phyloP scores from a whole-genome alignment of 2,797 vertebrate genomes.

The Synaphobranchus kaupii region DNA sequence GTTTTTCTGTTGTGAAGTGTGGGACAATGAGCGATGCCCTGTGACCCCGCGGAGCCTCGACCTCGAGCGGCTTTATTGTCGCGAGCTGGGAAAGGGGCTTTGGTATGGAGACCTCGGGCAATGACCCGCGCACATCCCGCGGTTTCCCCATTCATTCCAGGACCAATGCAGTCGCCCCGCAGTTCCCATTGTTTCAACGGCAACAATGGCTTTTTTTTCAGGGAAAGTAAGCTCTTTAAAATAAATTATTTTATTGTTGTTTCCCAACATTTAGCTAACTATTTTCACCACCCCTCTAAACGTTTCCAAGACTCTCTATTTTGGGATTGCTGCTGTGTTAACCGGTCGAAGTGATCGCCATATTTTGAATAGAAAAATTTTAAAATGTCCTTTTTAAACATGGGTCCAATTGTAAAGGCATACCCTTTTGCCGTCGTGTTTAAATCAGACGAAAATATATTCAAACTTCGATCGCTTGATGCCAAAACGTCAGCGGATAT shows the following conservation, averaged over 20 bases:
- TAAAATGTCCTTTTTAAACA: neutral
- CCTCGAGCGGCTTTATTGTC: conserved; percentile 89
- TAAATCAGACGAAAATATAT: neutral
- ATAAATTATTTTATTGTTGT: conserved; percentile 70
- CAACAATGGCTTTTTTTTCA: conserved; percentile 86
- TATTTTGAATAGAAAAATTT: neutral
- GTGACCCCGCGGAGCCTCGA: conserved; percentile 91
- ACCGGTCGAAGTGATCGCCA: neutral
- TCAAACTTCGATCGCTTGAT: neutral
- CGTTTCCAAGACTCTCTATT: neutral
- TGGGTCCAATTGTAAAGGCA: neutral
- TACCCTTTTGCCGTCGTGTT: neutral
- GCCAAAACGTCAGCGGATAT: neutral
- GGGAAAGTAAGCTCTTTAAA: conserved; percentile 82
- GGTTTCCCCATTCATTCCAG: conserved; percentile 88
- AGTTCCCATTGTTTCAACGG: conserved; percentile 92
- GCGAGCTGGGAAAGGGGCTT: conserved; percentile 92
- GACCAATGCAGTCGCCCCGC: conserved; percentile 86
- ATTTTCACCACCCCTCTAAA: conserved; percentile 17
- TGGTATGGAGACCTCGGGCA: conserved; percentile 89
- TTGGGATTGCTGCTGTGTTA: neutral
- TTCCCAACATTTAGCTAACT: conserved; percentile 64
- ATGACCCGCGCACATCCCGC: conserved; percentile 92
- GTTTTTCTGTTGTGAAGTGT: conserved; percentile 92
- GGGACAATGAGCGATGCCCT: conserved; percentile 89